These are phyloP conservation scores for Dasyurus viverrinus DNA, from an alignment of 2,113 vertebrate genomes.

Conservation along the genomic window DNA sequence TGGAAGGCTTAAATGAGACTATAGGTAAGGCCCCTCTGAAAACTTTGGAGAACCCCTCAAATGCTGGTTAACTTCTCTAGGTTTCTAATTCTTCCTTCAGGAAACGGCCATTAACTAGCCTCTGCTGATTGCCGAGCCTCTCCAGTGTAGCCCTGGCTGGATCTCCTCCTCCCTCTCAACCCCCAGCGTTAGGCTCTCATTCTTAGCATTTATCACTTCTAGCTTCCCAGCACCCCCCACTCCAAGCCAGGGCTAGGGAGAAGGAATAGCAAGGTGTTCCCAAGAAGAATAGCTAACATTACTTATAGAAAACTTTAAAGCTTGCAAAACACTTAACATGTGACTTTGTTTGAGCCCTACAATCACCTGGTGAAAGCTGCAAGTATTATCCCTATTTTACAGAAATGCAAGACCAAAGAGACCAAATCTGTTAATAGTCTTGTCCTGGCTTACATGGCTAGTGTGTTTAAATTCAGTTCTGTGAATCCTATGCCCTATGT, in stretches of 20 bases:
- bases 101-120: not conserved
- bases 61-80: not conserved
- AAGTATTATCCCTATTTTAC: not conserved
- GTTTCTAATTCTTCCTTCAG: not conserved
- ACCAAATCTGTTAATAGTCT: not conserved
- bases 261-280: not conserved
- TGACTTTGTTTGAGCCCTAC: not conserved
- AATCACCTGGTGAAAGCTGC: not conserved
- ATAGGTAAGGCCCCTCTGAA: not conserved
- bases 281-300: not conserved
- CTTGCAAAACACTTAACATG: not conserved
- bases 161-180: not conserved
- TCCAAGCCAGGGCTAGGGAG: not conserved
- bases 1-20: not conserved
- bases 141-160: not conserved
- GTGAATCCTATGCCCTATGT: no score
- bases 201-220: not conserved
- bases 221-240: not conserved
- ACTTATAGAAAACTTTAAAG: not conserved
- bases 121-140: not conserved
- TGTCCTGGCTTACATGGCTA: not conserved
- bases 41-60: not conserved
- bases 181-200: not conserved
- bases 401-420: not conserved
- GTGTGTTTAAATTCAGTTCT: not conserved